Base-by-base conservation (phyloP, 2,797 vertebrate species). In the Philypnodon macrostomus region DNA sequence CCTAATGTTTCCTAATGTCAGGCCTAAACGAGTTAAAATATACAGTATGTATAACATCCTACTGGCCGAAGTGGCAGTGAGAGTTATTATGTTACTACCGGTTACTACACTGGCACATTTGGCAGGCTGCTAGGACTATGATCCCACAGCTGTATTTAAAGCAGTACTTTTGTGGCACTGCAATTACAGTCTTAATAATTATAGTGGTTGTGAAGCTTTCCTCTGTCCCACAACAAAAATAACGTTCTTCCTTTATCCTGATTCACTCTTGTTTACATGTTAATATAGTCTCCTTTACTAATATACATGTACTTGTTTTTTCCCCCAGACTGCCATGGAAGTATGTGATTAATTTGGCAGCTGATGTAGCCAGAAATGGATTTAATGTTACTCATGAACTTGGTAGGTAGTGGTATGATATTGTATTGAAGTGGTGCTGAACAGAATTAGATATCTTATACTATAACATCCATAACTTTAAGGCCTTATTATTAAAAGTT, bases 301-400 rank as follows among this genome's bases (percentile, higher is more conserved):
- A 12, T 27, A 11, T 27, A 16, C 10, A 41, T 42, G 8, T 17
- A 29, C 15, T 8, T 26, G 24, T 3, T 14, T 29, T 19, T 37
- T 69, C 51, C n/a, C n/a, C n/a, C 77, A 99, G 97, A 65, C 82
- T 97, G 69, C 76, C 80, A 0, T 99, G 96, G 97, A 90, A 90
- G 4, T 82, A 95, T 65, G 87, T 98, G 42, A 85, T 98, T 82
- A 76, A 89, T 21, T 88, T 93, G 31, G 89, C 79, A 9, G 94
- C 94, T 0, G 59, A 87, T 37, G 88, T 98, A 0, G 96, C 95
- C 63, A 91, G 88, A 78, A 88, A 91, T 23, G 97, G 96, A 64
- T 99, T 99, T 68, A 99, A 98, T 44, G 85, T 98, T 53, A 98
- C 94, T n/a, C 93, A 94, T 15, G 95, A 97, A 58, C 85, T 99